Base-by-base conservation (phyloP, 1,140 invertebrate species). In the Drosophila sproati region DNA sequence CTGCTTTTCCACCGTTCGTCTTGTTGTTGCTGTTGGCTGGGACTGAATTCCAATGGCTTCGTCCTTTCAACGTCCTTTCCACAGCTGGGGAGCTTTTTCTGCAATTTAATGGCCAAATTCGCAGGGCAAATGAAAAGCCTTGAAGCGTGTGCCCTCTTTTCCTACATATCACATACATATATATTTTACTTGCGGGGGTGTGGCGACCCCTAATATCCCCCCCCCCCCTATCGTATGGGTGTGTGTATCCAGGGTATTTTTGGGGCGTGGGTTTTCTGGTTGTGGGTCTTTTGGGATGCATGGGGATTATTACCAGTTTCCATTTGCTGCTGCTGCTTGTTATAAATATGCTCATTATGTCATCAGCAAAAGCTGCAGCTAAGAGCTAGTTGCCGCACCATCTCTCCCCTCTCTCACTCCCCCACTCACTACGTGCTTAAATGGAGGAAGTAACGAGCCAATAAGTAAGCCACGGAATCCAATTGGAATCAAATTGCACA, bases 21-120 rank as follows among this genome's bases (percentile, higher is more conserved):
- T 34, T 34, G 31, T 47, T n/a, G 31, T 34, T 29, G 12, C 8
- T 57, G 1, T 56, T 8, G 7, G 5, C 41, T 8, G 54, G 7
- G 39, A 3, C 0, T 31, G 76, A 57, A 82, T 86, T 86, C 82
- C 83, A 88, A 77, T 83, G 82, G 66, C 70, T 87, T 82, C 73
- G 83, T 88, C 83, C 83, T 88, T 88, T 83, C 80, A 88, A 83
- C 85, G 83, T 88, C 83, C 83, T 88, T 88, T 88, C 85, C 83
- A 88, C 73, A 77, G 69, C 57, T 60, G 56, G 48, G 50, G 82
- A 72, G 70, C 70, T 70, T 74, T 74, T 69, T 34, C 35, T 37
- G 39, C 54, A 45, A 52, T 52, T 66, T 73, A 72, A 66, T 66
- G 35, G 52, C 61, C 62, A 72, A 61, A 45, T 52, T 61, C 60